A percentile compares a stretch with the other conserved stretches of the same genome.
These are phyloP conservation scores for Heloderma charlesbogerti DNA, from an alignment of 2,113 vertebrate species.

Conservation along the genomic window DNA sequence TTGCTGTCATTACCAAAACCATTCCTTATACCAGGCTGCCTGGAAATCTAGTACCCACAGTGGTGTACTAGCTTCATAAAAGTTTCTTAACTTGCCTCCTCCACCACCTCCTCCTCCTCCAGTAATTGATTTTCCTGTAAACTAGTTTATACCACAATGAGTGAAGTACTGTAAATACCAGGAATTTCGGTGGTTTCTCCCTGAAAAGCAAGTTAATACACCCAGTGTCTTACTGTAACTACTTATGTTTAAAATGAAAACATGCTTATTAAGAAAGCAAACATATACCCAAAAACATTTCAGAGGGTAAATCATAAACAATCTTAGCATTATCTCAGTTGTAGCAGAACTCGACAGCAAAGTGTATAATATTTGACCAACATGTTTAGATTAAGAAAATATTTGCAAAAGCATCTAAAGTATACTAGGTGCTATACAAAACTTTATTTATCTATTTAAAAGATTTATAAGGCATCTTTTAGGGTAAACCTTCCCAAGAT, in stretches of 20 bases:
- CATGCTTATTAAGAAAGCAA: neutral
- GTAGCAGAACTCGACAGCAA: neutral
- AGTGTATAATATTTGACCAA: neutral
- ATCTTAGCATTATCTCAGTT: neutral
- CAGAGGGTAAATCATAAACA: neutral
- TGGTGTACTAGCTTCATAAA: neutral
- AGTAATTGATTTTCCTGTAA: constrained; percentile 6
- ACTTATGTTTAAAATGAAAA: neutral
- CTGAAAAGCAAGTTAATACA: neutral
- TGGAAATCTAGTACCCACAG: neutral
- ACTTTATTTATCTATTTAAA: neutral
- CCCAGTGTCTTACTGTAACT: neutral
- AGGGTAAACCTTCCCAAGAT: too few species aligned
- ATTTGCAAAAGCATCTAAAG: neutral
- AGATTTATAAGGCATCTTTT: neutral
- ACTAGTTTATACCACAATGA: neutral
- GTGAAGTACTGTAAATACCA: neutral
- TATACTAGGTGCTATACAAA: neutral
- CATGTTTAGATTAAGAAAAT: neutral
- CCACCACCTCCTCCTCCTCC: neutral
- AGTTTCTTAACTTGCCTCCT: neutral
- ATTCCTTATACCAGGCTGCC: neutral
- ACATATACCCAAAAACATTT: neutral
- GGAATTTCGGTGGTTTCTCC: neutral
- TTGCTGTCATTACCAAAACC: neutral